Evolutionary conservation across 2,113 vertebrate species (phyloP).

Genomic region (Gracilinanus agilis): DNA sequence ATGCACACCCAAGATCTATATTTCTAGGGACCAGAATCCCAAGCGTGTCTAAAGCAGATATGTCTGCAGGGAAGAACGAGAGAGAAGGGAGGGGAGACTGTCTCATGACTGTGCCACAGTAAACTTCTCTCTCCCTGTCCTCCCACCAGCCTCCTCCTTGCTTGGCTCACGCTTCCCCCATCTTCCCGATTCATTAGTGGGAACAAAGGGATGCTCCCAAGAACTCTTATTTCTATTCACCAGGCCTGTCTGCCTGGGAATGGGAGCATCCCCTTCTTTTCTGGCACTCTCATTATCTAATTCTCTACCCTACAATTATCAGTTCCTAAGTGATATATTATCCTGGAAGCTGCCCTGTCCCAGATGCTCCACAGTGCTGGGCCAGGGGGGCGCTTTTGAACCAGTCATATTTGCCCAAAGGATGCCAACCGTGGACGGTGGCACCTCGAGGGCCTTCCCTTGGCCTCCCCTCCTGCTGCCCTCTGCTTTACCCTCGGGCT

Average conservation of each 20-base stretch:
- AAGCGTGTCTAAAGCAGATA: neutral
- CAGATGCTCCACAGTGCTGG: constrained; percentile 25
- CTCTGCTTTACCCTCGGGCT: neutral
- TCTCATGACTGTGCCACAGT: neutral
- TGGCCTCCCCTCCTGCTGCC: neutral
- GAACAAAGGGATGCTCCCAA: constrained; percentile 61
- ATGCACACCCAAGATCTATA: neutral
- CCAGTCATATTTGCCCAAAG: neutral
- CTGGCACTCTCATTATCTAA: constrained; percentile 82
- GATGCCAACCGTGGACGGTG: neutral
- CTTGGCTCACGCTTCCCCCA: constrained; percentile 40
- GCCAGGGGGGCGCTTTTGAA: neutral
- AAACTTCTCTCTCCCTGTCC: neutral
- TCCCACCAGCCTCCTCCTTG: neutral
- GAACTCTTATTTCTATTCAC: neutral
- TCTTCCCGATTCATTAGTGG: constrained; percentile 35
- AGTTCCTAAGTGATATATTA: constrained; percentile 78
- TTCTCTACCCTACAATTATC: constrained; percentile 81
- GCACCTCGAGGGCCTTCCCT: neutral
- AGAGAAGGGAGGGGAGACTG: neutral
- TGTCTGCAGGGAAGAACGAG: neutral
- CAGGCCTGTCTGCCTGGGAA: neutral
- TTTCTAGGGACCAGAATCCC: neutral
- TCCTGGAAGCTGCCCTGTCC: constrained; percentile 66
- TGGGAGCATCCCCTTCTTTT: constrained; percentile 75